A percentile compares a stretch with the other conserved stretches of the same genome.
phyloP scores from a whole-genome alignment of 2,888 invertebrate genomes.

The Sussaba pulchella region DNA sequence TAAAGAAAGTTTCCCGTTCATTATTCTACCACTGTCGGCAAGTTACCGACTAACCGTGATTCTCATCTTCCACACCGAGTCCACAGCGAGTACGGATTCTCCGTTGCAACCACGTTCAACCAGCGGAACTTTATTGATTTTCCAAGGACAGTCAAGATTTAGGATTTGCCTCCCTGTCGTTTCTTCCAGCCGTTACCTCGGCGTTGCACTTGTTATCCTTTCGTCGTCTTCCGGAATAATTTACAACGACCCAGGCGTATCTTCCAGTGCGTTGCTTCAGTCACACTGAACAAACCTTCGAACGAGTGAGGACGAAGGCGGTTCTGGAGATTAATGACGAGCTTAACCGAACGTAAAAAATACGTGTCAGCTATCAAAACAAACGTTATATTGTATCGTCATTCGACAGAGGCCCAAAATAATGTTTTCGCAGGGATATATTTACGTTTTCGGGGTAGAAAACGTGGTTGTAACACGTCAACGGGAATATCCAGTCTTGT shows the following conservation, averaged over 20 bases:
- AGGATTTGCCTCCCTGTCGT: conserved; percentile 44
- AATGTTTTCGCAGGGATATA: conserved; percentile 42
- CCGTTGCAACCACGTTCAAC: conserved; percentile 30
- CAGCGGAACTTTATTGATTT: conserved; percentile 62
- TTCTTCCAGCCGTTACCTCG: conserved; percentile 11
- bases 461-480: not conserved
- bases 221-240: conserved; percentile 33
- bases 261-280: conserved; percentile 28
- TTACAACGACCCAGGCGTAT: not conserved
- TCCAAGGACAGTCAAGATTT: conserved; percentile 51
- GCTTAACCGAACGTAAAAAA: not conserved
- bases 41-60: conserved; percentile 23
- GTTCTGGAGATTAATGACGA: conserved; percentile 18
- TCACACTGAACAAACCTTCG: conserved; percentile 18
- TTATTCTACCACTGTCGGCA: conserved; percentile 11
- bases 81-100: conserved; percentile 25
- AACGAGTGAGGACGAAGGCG: not conserved
- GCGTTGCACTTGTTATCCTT: conserved; percentile 42
- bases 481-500: conserved; percentile 5
- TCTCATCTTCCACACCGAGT: conserved; percentile 16
- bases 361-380: conserved; percentile 31
- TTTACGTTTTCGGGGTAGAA: conserved; percentile 20
- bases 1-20: not conserved
- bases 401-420: conserved; percentile 35
- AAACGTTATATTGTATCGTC: conserved; percentile 37